Evolutionary conservation across 2,888 invertebrate species (phyloP), one percentile per base, ranked within the genome.

Genomic region (Micropterix aruncella): DNA sequence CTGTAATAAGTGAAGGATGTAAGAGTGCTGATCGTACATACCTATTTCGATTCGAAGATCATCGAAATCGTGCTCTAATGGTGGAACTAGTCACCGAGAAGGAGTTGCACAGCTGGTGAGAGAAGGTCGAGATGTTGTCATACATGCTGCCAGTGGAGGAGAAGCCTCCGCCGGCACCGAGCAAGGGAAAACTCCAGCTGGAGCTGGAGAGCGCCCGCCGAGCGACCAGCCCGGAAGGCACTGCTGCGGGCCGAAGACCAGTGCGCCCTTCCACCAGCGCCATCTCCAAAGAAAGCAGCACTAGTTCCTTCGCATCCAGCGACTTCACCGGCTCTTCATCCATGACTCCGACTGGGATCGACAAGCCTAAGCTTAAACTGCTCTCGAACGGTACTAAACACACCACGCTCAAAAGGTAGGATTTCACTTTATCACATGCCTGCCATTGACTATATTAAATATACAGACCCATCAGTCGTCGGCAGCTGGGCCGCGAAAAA

Each of bases 131-230:
- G 49, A 85, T 85, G 85, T 70, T 85, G 69, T 84, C 84, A 52
- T 84, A 85, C 61, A 83, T 85, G 81, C 70, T 84, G 54, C 84
- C 84, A 43, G 77, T 80, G 57, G 83, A 83, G 57, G 83, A 83
- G 60, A 83, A 84, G 61, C 81, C 83, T 44, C 81, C 83, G 44
- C 74, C 77, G 52, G 77, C 59, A 55, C 60, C 74, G 44, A 52
- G 70, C 59, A 73, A 75, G 54, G 69, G 70, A 15, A 64, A 73
- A 49, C 59, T 75, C 58, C 63, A 65, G 38, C 57, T 73, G 48
- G 72, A 70, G 52, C 51, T 58, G 45, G 50, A 44, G 36, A 41
- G 9, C 19, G 52, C 52, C 36, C 57, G 56, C 9, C 62, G 60
- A 46, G 65, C 64, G 1, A 62, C 63, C 16, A 66, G 66, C 52